Percentiles rank a stretch among this genome's conserved stretches.
These are phyloP conservation scores for Holotrichia oblita DNA, from an alignment of 1,140 invertebrate genomes.

Conservation along the genomic window DNA sequence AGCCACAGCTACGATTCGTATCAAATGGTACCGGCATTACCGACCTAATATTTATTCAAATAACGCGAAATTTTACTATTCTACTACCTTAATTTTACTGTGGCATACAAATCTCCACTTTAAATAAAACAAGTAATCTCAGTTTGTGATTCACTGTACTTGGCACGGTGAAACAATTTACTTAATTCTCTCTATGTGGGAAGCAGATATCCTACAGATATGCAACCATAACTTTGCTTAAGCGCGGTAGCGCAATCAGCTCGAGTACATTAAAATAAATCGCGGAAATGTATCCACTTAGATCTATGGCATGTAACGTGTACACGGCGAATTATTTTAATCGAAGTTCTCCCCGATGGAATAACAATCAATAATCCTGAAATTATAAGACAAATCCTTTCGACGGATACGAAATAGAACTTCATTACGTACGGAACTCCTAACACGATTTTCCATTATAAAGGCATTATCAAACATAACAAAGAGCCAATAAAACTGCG, in stretches of 20 bases:
- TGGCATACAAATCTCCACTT: no score
- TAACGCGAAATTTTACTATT: no score
- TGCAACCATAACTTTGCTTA: conserved; percentile 19
- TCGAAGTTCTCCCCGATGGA: background rate
- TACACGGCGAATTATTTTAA: conserved; percentile 25
- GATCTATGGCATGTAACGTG: background rate
- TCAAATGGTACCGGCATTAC: no score
- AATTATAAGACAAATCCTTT: conserved; percentile 38
- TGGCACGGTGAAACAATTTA: conserved; percentile 3
- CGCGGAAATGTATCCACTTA: background rate
- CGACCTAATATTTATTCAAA: no score
- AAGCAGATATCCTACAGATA: conserved; percentile 8
- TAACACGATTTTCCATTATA: conserved; percentile 19
- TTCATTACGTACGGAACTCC: conserved; percentile 25
- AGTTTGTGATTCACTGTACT: background rate
- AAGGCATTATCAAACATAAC: conserved; percentile 37
- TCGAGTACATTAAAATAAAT: conserved; percentile 32
- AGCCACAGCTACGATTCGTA: no score
- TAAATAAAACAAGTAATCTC: background rate
- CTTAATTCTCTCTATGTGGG: background rate
- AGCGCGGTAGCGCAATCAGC: conserved; percentile 4
- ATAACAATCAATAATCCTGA: conserved; percentile 19
- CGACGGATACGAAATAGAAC: background rate
- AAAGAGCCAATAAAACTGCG: conserved; percentile 36
- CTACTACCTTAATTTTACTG: no score